Evolutionary conservation across 1,140 invertebrate genomes (phyloP), one percentile per base, ranked within the genome.

Genomic region (Mycetomoellerius zeteki): DNA sequence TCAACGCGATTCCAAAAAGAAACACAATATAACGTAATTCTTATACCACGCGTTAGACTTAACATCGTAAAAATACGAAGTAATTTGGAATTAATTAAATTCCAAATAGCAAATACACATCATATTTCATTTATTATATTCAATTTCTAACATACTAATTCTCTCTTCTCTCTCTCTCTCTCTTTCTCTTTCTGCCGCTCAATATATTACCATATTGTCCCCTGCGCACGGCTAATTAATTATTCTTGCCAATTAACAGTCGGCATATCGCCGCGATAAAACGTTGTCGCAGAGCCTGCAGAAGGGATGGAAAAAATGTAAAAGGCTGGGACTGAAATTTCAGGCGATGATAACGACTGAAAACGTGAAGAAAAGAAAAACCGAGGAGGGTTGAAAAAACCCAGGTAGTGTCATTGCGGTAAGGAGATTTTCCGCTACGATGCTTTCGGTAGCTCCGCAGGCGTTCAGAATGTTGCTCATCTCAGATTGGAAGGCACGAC

Each of bases 161-260:
- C 27, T 7, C 24, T n/a, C 19, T 16, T 14, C 27, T n/a, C 54
- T 58, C 8, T 14, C 4, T 43, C 19, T 16, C 37, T 24, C 14
- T n/a, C 52, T 33, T 19, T 7, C 16, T n/a, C 12, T 16, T 65
- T 30, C 19, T n/a, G 24, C 6, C 0, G 8, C 19, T 58, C n/a
- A 37, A 84, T 50, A 27, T 21, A 73, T 84, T 84, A 60, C n/a
- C 54, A 60, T 50, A 73, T 73, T 73, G 10, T 62, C 10, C 24
- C 80, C 64, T n/a, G 24, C 16, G 50, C 43, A 16, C 16, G 30
- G 65, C 21, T 73, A 84, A 73, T 82, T 82, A 82, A 82, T 73
- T 84, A 84, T 47, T 73, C 37, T 73, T 50, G 67, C 37, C 54
- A 84, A 84, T 84, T 84, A 84, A 60, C 37, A 47, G 65, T 10